These are phyloP conservation scores for Onthophagus taurus DNA, from an alignment of 1,140 invertebrate genomes.

Conservation along the genomic window DNA sequence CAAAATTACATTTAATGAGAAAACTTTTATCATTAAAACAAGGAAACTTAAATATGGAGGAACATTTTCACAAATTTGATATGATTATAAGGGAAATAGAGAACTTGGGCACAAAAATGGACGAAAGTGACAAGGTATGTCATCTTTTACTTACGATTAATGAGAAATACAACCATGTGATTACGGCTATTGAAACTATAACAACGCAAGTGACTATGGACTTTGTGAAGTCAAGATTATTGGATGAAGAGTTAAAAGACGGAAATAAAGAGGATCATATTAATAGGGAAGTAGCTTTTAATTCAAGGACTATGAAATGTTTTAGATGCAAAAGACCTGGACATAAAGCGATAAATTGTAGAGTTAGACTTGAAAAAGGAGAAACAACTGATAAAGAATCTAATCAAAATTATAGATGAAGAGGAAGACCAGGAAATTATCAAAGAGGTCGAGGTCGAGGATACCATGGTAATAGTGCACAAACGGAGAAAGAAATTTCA, in stretches of 20 bases:
- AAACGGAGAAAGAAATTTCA: too few species aligned
- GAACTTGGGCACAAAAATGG: slow-evolving; percentile 31
- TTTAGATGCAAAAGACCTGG: slow-evolving; percentile 1
- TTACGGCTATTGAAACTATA: slow-evolving; percentile 19
- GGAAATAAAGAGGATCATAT: neutral
- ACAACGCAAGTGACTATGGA: neutral
- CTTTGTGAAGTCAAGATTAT: slow-evolving; percentile 21
- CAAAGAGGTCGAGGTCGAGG: too few species aligned
- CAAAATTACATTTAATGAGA: slow-evolving; percentile 15
- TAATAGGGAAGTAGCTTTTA: slow-evolving; percentile 2
- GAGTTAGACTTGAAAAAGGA: too few species aligned
- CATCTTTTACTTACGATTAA: slow-evolving; percentile 33
- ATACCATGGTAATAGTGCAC: too few species aligned
- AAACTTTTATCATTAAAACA: slow-evolving; percentile 18
- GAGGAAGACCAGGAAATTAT: neutral
- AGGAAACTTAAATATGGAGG: slow-evolving; percentile 14
- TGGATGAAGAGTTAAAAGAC: slow-evolving; percentile 33
- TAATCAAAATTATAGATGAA: neutral
- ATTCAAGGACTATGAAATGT: neutral
- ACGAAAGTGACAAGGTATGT: slow-evolving; percentile 33
- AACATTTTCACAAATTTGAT: slow-evolving; percentile 15
- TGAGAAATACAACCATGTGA: slow-evolving; percentile 29
- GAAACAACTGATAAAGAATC: neutral
- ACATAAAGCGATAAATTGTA: too few species aligned
- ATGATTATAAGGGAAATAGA: slow-evolving; percentile 15